Evolutionary conservation across 1,140 invertebrate genomes (phyloP), one percentile per base, ranked within the genome.

Genomic region (Bilobella aurantiaca): DNA sequence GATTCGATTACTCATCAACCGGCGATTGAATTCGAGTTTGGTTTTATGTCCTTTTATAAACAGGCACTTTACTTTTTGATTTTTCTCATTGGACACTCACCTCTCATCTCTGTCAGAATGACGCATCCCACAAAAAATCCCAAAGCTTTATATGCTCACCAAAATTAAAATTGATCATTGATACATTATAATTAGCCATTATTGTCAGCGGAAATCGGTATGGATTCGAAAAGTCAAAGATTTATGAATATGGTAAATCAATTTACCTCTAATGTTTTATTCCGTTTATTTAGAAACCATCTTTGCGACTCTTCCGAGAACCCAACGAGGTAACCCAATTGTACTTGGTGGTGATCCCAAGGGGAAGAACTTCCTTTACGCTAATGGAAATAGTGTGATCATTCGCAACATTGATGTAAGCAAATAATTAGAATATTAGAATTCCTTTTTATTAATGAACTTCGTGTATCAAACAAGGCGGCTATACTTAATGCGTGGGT

Each of bases 351-450:
- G 87, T 27, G 95, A 97, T 82, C 95, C 95, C 12, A 97, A 98
- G 79, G 94, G 94, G 49, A 94, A 96, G 74, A 97, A 92, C 75
- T 94, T 98, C 77, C 82, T 99, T 25, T 99, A 99, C 77, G 89
- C 91, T 37, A 96, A 98, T 83, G 94, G 94, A 70, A 96, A 96
- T 76, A 96, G 90, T 75, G 93, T 99, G 47, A 96, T 96, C 73
- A 98, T 99, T 74, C 83, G 96, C 66, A 90, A 98, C 79, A 93
- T 98, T 75, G 90, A 93, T 71, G 91, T 93, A 79, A 84, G 79
- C n/a, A n/a, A n/a, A n/a, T n/a, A n/a, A n/a, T n/a, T n/a, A n/a
- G n/a, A n/a, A n/a, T n/a, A n/a, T n/a, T n/a, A n/a, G n/a, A n/a
- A n/a, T n/a, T n/a, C n/a, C n/a, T n/a, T n/a, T n/a, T n/a, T n/a